Percentiles rank a stretch among this genome's conserved stretches.
These are phyloP conservation scores for Dendrolimus pini DNA, from an alignment of 2,888 invertebrate genomes.

Conservation along the genomic window DNA sequence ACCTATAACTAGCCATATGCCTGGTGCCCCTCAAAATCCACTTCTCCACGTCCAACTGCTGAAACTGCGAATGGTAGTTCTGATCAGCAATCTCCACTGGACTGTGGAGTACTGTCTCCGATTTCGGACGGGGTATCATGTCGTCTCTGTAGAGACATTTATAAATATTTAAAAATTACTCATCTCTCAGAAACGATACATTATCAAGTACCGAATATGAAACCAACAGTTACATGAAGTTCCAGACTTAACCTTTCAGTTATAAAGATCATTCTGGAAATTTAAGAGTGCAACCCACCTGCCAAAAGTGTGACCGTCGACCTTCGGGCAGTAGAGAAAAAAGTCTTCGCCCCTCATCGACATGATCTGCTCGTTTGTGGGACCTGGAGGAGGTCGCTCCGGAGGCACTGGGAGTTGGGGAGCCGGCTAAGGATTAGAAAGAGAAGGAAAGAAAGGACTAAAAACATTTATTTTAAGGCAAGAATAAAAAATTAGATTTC, in stretches of 20 bases:
- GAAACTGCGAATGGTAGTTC: slow-evolving; percentile 56
- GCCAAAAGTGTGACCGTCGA: slow-evolving; percentile 52
- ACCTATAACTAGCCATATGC: slow-evolving; percentile 62
- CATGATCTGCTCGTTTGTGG: slow-evolving; percentile 50
- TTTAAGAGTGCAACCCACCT: slow-evolving; percentile 27
- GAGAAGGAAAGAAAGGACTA: too few relatives aligned
- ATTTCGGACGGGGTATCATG: slow-evolving; percentile 47
- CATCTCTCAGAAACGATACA: too few relatives aligned
- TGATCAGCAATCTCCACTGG: slow-evolving; percentile 54
- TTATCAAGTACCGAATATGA: not conserved
- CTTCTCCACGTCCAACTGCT: slow-evolving; percentile 44
- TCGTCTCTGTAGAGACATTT: slow-evolving; percentile 42
- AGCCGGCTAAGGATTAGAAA: slow-evolving; percentile 22
- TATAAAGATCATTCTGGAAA: too few relatives aligned
- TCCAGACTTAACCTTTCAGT: too few relatives aligned
- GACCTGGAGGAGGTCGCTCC: slow-evolving; percentile 34
- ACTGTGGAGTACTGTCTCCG: slow-evolving; percentile 53
- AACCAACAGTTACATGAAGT: too few relatives aligned
- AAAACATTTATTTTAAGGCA: too few relatives aligned
- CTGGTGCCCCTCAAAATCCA: slow-evolving; percentile 55
- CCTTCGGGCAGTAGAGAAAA: slow-evolving; percentile 49
- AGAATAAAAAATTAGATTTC: too few relatives aligned
- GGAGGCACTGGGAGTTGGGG: slow-evolving; percentile 40
- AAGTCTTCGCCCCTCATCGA: slow-evolving; percentile 53
- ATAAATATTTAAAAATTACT: too few relatives aligned